A percentile compares a stretch with the other conserved stretches of the same genome.
Evolutionary conservation across 2,113 vertebrate species (phyloP).

Genomic region (Lycocorax pyrrhopterus): DNA sequence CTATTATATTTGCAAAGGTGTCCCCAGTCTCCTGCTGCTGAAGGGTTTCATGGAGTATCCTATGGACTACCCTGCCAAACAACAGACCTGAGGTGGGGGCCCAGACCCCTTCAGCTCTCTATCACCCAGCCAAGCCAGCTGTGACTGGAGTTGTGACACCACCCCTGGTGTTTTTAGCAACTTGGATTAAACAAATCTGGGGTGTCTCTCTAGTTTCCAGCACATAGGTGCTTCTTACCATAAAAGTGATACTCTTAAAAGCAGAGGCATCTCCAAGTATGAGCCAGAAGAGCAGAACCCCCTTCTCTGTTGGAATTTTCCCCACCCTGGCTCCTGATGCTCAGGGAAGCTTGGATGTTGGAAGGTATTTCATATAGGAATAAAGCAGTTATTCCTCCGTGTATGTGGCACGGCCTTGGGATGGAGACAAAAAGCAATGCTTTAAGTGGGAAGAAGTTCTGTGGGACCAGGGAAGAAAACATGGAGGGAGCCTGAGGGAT

Average conservation of each 20-base stretch:
- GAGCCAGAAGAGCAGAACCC: background rate
- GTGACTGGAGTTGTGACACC: background rate
- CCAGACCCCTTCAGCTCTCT: background rate
- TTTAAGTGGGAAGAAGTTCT: background rate
- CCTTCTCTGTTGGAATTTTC: background rate
- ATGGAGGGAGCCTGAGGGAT: fast-evolving
- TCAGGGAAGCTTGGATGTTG: background rate
- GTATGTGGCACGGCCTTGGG: background rate
- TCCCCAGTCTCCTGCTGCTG: background rate
- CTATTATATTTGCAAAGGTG: background rate
- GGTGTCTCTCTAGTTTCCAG: background rate
- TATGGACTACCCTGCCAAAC: background rate
- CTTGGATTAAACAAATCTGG: background rate
- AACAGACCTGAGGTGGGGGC: background rate
- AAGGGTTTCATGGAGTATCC: background rate
- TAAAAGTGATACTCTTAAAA: background rate
- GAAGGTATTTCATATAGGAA: background rate
- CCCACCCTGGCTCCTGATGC: background rate
- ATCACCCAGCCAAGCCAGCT: background rate
- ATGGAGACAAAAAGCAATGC: background rate
- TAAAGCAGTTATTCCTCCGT: background rate
- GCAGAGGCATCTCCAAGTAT: background rate
- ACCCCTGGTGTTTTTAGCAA: background rate
- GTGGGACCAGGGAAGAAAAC: background rate
- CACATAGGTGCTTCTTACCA: background rate